A percentile compares a stretch with the other conserved stretches of the same genome.
phyloP scores from a whole-genome alignment of 2,113 vertebrate species.

The Festucalex cinctus region DNA sequence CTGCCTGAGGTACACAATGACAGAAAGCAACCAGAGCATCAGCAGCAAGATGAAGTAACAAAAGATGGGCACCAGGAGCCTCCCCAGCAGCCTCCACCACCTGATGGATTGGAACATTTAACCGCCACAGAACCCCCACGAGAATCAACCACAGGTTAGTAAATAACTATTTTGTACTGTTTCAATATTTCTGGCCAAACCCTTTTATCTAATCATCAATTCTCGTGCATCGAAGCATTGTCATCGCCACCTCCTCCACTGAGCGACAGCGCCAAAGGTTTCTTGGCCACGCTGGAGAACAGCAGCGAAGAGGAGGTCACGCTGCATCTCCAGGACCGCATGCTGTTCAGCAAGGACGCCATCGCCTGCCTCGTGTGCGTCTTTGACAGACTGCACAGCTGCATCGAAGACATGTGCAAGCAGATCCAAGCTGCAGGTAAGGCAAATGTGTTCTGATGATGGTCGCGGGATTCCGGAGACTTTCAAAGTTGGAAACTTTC shows the following conservation, averaged over 20 bases:
- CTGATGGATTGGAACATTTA: slow-evolving; percentile 60
- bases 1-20: slow-evolving; percentile 58
- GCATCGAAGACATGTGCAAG: slow-evolving; percentile 78
- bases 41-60: slow-evolving; percentile 28
- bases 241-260: slow-evolving; percentile 63
- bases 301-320: slow-evolving; percentile 85
- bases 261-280: slow-evolving; percentile 79
- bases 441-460: neutral
- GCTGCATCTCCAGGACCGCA: slow-evolving; percentile 82
- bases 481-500: neutral
- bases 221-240: slow-evolving; percentile 37
- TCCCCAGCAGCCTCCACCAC: slow-evolving; percentile 43
- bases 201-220: neutral
- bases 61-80: slow-evolving; percentile 36
- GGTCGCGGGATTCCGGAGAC: neutral
- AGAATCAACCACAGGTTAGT: slow-evolving; percentile 56
- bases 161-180: neutral
- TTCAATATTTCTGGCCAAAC: neutral
- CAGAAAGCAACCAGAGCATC: slow-evolving; percentile 45
- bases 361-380: slow-evolving; percentile 81
- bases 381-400: slow-evolving; percentile 80
- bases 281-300: slow-evolving; percentile 80
- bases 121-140: slow-evolving; percentile 29
- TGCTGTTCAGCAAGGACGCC: slow-evolving; percentile 86
- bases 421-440: slow-evolving; percentile 78